These are phyloP conservation scores for Hycleus phaleratus DNA, from an alignment of 1,140 invertebrate genomes.

Conservation along the genomic window DNA sequence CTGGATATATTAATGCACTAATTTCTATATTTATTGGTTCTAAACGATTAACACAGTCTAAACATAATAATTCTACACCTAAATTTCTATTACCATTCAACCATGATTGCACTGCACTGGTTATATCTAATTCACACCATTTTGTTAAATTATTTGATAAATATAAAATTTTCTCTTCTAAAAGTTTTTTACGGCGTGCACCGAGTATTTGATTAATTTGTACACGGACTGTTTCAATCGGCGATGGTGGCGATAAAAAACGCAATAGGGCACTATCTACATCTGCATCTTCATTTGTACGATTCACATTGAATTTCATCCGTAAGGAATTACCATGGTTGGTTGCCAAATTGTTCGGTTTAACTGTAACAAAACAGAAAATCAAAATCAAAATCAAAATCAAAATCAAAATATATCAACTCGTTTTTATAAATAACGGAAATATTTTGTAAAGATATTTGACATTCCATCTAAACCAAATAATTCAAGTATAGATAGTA, in stretches of 20 bases:
- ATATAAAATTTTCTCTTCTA: constrained; percentile 30
- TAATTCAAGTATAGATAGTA: neutral
- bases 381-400: neutral
- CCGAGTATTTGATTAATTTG: constrained; percentile 32
- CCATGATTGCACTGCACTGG: constrained; percentile 45
- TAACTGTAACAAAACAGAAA: neutral
- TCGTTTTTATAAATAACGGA: too few relatives aligned
- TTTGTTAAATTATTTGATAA: constrained; percentile 27
- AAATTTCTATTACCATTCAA: constrained; percentile 41
- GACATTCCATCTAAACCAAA: neutral
- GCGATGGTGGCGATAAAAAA: constrained; percentile 23
- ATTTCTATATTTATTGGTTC: constrained; percentile 37
- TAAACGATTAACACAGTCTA: constrained; percentile 36
- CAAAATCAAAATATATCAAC: too few relatives aligned
- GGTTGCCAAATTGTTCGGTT: neutral
- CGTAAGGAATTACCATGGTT: constrained; percentile 2
- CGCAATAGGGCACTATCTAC: constrained; percentile 33
- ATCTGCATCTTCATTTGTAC: constrained; percentile 8
- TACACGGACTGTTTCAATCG: constrained; percentile 17
- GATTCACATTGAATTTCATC: constrained; percentile 26
- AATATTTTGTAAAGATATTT: too few relatives aligned
- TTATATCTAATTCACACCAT: constrained; percentile 53
- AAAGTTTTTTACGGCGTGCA: constrained; percentile 22
- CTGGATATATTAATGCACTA: constrained; percentile 41
- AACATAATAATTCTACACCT: constrained; percentile 47